These are phyloP conservation scores for Echinometra lucunter DNA, from an alignment of 53 echinoderm and acorn worm species.

Conservation along the genomic window DNA sequence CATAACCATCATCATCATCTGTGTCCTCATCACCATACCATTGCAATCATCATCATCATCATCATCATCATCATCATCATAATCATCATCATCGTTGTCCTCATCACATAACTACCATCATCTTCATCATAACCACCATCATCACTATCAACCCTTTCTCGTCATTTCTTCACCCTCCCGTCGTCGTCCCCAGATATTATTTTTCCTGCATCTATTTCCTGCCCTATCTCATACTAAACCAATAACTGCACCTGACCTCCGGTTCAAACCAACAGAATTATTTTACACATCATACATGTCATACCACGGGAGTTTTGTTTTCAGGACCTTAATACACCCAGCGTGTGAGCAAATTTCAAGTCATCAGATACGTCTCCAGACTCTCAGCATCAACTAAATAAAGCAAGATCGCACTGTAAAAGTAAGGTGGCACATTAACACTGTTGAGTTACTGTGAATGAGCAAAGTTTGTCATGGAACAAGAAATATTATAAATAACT, in stretches of 20 bases:
- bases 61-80: background rate
- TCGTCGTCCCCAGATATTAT: background rate
- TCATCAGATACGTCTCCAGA: background rate
- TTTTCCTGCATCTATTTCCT: background rate
- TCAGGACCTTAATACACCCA: constrained; percentile 40
- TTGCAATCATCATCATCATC: background rate
- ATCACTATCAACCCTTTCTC: background rate
- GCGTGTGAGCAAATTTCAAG: constrained; percentile 17
- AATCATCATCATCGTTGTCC: background rate
- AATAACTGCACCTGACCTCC: constrained; percentile 5
- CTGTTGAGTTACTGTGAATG: background rate
- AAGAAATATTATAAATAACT: background rate
- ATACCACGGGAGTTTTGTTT: constrained; percentile 17
- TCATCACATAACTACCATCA: background rate
- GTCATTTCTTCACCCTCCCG: background rate
- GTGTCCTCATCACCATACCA: background rate
- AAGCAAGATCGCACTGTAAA: background rate
- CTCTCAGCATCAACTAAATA: background rate
- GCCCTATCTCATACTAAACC: background rate
- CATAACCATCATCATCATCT: background rate
- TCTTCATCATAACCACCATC: background rate
- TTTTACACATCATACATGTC: background rate
- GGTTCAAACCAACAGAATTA: constrained; percentile 29
- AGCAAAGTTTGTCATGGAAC: background rate
- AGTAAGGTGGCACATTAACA: background rate